Evolutionary conservation across 2,888 invertebrate species (phyloP).

Genomic region (Drosophila antonietae): DNA sequence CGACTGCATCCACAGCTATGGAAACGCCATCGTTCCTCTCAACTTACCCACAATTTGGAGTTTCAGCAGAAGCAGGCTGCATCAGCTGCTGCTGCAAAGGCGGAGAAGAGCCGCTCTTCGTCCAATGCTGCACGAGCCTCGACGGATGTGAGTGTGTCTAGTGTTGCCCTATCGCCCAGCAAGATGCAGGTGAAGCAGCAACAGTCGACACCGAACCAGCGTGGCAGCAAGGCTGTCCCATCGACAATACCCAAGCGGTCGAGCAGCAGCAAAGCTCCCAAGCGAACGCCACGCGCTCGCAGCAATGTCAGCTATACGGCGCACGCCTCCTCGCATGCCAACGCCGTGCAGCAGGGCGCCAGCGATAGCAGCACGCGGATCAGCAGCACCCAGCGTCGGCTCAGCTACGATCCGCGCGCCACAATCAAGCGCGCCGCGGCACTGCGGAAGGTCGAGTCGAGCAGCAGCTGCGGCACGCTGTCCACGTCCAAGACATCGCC

Average conservation of each 20-base stretch:
- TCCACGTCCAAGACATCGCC: neutral
- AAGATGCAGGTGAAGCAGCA: constrained; percentile 28
- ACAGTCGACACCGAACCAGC: neutral
- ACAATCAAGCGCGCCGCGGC: constrained; percentile 33
- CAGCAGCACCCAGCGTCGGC: constrained; percentile 49
- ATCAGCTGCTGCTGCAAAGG: neutral
- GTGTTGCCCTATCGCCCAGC: neutral
- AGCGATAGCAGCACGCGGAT: constrained; percentile 17
- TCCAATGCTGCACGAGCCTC: neutral
- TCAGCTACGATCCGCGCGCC: constrained; percentile 54
- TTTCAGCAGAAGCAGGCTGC: neutral
- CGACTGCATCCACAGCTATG: constrained; percentile 25
- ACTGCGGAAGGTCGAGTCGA: constrained; percentile 1
- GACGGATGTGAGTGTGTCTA: neutral
- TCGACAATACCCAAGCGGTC: neutral
- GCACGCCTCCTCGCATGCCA: constrained; percentile 45
- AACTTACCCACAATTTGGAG: neutral
- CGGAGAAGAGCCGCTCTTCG: neutral
- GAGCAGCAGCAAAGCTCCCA: neutral
- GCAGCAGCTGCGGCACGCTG: neutral
- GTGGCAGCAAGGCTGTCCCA: neutral
- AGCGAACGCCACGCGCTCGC: neutral
- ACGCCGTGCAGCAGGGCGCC: constrained; percentile 13
- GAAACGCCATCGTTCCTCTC: constrained; percentile 40
- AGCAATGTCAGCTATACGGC: constrained; percentile 24